Percentiles rank a stretch among this genome's conserved stretches.
Evolutionary conservation across 2,888 invertebrate genomes (phyloP).

Genomic region (Cerastoderma edule): DNA sequence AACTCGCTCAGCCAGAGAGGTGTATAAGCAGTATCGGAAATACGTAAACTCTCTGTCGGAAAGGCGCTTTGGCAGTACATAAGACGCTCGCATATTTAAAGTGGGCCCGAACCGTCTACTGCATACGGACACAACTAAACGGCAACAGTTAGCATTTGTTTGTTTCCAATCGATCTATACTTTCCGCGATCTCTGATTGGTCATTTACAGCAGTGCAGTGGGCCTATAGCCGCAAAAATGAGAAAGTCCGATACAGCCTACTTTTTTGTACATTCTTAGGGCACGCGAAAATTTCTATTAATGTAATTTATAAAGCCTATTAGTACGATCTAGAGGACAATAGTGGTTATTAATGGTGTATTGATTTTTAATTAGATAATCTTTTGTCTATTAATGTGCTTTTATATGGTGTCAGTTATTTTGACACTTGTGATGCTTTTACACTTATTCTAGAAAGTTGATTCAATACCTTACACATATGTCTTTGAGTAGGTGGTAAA

Average conservation of each 20-base stretch:
- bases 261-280: neutral
- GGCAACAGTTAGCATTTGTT: slow-evolving; percentile 23
- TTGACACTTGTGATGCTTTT: no score
- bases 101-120: no score
- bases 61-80: no score
- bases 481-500: no score
- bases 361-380: slow-evolving; percentile 17
- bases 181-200: slow-evolving; percentile 16
- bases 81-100: no score
- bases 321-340: neutral
- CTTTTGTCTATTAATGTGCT: neutral
- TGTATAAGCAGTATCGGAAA: no score
- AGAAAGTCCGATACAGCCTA: neutral
- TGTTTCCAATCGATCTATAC: slow-evolving; percentile 16
- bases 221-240: neutral
- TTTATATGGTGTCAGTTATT: no score
- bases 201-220: neutral
- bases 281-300: slow-evolving; percentile 14
- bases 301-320: slow-evolving; percentile 21
- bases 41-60: no score
- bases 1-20: no score
- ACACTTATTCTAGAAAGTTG: no score
- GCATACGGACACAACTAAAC: slow-evolving; percentile 13
- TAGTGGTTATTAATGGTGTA: slow-evolving; percentile 20
- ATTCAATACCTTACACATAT: no score